Evolutionary conservation across 2,888 invertebrate species (phyloP).

Genomic region (Ligdia adustata): DNA sequence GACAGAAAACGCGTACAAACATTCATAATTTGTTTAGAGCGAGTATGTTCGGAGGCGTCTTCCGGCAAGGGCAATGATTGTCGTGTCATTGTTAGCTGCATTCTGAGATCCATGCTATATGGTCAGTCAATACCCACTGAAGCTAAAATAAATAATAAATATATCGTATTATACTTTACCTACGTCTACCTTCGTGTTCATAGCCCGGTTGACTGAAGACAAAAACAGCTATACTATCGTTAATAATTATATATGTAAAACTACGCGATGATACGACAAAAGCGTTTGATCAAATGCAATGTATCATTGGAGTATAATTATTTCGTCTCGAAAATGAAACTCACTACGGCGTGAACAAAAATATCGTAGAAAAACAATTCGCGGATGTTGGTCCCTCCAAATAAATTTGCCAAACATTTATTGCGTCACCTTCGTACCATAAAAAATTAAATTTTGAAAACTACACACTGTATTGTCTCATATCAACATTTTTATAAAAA

Average conservation of each 20-base stretch:
- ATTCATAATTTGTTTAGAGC: slow-evolving; percentile 36
- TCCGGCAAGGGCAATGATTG: slow-evolving; percentile 53
- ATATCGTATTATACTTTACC: slow-evolving; percentile 63
- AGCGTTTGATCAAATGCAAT: slow-evolving; percentile 67
- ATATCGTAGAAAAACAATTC: slow-evolving; percentile 48
- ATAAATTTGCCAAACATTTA: slow-evolving; percentile 65
- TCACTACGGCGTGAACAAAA: slow-evolving; percentile 49
- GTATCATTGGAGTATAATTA: slow-evolving; percentile 51
- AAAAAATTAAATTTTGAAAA: slow-evolving; percentile 62
- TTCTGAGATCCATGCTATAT: slow-evolving; percentile 83
- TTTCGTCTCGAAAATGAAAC: slow-evolving; percentile 48
- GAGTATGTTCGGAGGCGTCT: slow-evolving; percentile 44
- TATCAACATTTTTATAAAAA: slow-evolving; percentile 80
- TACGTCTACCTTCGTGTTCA: slow-evolving; percentile 68
- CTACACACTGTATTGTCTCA: slow-evolving; percentile 80
- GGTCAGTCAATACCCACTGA: slow-evolving; percentile 78
- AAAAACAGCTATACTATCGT: slow-evolving; percentile 52
- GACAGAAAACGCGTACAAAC: slow-evolving; percentile 51
- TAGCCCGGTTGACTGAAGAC: slow-evolving; percentile 70
- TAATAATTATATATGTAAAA: slow-evolving; percentile 12
- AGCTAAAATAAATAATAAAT: slow-evolving; percentile 67
- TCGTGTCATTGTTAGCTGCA: slow-evolving; percentile 72
- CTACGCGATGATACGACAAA: slow-evolving; percentile 58
- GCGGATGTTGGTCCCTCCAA: slow-evolving; percentile 80
- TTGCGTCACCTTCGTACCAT: slow-evolving; percentile 52